phyloP scores from a whole-genome alignment of 1,140 invertebrate genomes.

The Oscheius sp. region DNA sequence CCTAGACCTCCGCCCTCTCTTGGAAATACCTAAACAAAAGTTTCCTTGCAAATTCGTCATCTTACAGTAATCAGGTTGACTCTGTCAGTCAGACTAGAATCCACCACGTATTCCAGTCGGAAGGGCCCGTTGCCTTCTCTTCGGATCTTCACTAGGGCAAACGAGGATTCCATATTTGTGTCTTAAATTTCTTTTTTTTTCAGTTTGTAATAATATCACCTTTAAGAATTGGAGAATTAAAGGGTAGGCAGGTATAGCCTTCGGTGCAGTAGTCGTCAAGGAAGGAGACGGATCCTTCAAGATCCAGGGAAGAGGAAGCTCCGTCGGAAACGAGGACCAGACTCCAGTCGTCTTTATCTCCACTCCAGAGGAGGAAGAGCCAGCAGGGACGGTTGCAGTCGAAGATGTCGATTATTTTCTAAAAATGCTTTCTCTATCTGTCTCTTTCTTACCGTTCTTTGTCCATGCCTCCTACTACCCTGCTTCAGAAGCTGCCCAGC shows the following conservation, averaged over 20 bases:
- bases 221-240: neutral
- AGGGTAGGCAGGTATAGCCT: constrained; percentile 8
- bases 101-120: neutral
- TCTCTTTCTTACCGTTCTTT: constrained; percentile 7
- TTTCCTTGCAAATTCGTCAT: neutral
- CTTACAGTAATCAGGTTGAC: constrained; percentile 2
- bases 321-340: constrained; percentile 19
- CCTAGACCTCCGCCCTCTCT: neutral
- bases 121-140: neutral
- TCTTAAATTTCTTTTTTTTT: neutral
- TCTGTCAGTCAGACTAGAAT: neutral
- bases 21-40: neutral
- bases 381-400: constrained; percentile 27
- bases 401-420: constrained; percentile 49
- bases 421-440: neutral
- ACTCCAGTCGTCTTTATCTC: constrained; percentile 51
- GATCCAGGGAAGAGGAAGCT: neutral
- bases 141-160: neutral
- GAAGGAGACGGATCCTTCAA: constrained; percentile 13
- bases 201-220: neutral
- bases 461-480: constrained; percentile 19
- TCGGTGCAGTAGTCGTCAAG: neutral
- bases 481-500: constrained; percentile 41
- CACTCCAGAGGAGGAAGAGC: constrained; percentile 39
- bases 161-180: neutral